These are phyloP conservation scores for Synanthedon andrenaeformis DNA, from an alignment of 2,888 invertebrate genomes.

Conservation along the genomic window DNA sequence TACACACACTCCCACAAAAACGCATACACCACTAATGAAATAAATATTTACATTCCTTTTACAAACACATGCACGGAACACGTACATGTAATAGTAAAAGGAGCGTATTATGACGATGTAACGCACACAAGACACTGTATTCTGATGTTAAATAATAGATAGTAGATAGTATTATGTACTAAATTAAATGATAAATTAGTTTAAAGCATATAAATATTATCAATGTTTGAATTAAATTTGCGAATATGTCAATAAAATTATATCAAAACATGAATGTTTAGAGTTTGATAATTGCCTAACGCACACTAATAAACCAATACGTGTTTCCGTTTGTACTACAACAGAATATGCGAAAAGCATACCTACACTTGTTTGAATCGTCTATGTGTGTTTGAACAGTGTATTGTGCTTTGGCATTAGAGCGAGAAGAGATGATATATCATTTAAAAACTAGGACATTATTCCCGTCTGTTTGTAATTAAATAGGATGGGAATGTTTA, in stretches of 20 bases:
- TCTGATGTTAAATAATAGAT: too few species aligned
- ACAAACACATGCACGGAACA: constrained; percentile 15
- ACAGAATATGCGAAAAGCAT: constrained; percentile 1
- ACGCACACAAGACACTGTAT: not conserved
- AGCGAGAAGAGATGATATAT: constrained; percentile 56
- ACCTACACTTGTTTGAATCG: constrained; percentile 10
- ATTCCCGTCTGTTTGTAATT: constrained; percentile 53
- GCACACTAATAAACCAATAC: constrained; percentile 7
- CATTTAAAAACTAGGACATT: constrained; percentile 57
- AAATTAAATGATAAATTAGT: too few species aligned
- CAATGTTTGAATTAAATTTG: too few species aligned
- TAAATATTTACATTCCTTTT: constrained; percentile 9
- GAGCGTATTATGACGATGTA: not conserved
- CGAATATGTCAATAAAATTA: too few species aligned
- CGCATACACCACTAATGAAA: constrained; percentile 9
- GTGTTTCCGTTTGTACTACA: constrained; percentile 16
- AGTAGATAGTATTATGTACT: too few species aligned
- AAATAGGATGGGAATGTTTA: constrained; percentile 27
- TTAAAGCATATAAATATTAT: too few species aligned
- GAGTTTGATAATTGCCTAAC: not conserved
- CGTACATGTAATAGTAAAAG: constrained; percentile 2
- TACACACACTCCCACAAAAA: constrained; percentile 5
- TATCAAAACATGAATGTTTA: not conserved
- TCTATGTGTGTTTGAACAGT: constrained; percentile 39
- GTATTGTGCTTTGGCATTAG: constrained; percentile 59